Evolutionary conservation across 1,140 invertebrate species (phyloP).

Genomic region (Caligus rogercresseyi): DNA sequence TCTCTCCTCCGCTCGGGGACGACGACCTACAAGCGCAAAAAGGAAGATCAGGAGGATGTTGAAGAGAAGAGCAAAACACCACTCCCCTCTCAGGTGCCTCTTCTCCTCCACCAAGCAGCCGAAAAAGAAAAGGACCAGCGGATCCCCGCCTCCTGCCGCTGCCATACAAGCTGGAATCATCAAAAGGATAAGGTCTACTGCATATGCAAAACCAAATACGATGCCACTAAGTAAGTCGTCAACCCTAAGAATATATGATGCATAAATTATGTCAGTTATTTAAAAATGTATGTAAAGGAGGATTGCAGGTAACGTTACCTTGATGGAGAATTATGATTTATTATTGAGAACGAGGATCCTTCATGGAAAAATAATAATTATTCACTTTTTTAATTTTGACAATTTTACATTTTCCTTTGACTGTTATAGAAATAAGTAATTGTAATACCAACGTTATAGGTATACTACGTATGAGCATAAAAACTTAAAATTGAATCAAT

Average conservation of each 20-base stretch:
- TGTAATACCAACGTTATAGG: too few species aligned
- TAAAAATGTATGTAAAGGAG: too few species aligned
- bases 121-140: conserved; percentile 19
- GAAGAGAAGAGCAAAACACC: conserved; percentile 34
- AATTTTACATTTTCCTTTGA: too few species aligned
- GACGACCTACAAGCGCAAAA: neutral
- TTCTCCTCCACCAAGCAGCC: conserved; percentile 26
- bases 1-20: neutral
- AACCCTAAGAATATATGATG: neutral
- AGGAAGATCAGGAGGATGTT: conserved; percentile 34
- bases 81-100: conserved; percentile 31
- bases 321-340: too few species aligned
- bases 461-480: too few species aligned
- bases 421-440: too few species aligned
- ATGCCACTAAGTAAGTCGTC: conserved; percentile 57
- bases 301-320: too few species aligned
- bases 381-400: too few species aligned
- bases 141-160: conserved; percentile 25
- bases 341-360: too few species aligned
- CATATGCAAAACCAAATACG: conserved; percentile 81
- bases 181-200: conserved; percentile 73
- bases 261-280: conserved; percentile 6
- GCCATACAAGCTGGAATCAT: neutral
- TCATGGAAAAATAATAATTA: too few species aligned
- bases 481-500: too few species aligned